A percentile compares a stretch with the other conserved stretches of the same genome.
phyloP scores from a whole-genome alignment of 2,113 vertebrate genomes.

The Marcusenius ussheri region DNA sequence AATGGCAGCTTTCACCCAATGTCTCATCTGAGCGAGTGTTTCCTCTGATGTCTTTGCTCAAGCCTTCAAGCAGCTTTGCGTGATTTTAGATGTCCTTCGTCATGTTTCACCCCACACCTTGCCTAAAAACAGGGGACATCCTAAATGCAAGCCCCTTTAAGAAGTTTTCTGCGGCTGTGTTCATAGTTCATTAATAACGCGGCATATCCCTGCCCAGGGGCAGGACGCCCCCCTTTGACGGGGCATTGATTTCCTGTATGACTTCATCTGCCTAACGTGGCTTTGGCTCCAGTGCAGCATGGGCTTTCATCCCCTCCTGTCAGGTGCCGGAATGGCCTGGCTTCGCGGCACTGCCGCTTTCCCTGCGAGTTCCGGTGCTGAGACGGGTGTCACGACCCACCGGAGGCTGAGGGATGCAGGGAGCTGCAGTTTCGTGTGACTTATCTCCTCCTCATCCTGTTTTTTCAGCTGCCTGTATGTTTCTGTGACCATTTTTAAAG shows the following conservation, averaged over 20 bases:
- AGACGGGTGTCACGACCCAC: not conserved
- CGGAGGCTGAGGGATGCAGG: not conserved
- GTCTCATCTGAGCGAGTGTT: not conserved
- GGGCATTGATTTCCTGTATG: constrained; percentile 77
- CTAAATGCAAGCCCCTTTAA: constrained; percentile 31
- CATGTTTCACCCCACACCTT: not conserved
- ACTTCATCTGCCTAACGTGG: constrained; percentile 76
- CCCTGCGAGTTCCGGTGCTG: not conserved
- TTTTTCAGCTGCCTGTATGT: not conserved
- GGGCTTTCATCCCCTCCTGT: constrained; percentile 64
- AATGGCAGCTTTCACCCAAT: not conserved
- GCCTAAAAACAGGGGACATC: not conserved
- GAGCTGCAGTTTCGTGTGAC: not conserved
- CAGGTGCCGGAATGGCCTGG: constrained; percentile 63
- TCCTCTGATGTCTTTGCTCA: not conserved
- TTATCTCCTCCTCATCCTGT: not conserved
- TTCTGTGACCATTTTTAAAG: not conserved
- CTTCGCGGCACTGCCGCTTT: not conserved
- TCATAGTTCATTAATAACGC: constrained; percentile 53
- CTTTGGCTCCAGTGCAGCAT: constrained; percentile 63
- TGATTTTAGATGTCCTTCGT: not conserved
- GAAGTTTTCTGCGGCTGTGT: constrained; percentile 43
- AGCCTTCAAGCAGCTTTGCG: not conserved
- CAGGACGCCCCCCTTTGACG: constrained; percentile 57
- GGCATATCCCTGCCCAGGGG: constrained; percentile 46